A percentile compares a stretch with the other conserved stretches of the same genome.
Evolutionary conservation across 2,113 vertebrate species (phyloP).

Genomic region (Callithrix jacchus): DNA sequence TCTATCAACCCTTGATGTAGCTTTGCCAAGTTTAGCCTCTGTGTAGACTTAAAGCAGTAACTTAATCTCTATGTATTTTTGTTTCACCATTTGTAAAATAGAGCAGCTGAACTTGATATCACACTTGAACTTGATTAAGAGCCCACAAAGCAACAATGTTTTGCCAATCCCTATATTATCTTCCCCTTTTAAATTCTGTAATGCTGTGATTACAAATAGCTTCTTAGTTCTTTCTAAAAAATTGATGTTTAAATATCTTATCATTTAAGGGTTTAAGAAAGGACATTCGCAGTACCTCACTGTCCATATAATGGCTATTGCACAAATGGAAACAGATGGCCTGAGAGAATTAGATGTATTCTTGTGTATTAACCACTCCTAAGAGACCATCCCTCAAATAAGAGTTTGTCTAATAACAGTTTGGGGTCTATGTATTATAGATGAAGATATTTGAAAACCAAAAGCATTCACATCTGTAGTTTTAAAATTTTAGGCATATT

Average conservation of each 20-base stretch:
- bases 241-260: background rate
- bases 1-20: background rate
- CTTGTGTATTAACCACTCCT: background rate
- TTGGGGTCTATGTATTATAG: background rate
- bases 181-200: background rate
- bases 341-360: background rate
- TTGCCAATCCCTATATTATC: background rate
- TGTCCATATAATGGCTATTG: background rate
- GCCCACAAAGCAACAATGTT: background rate
- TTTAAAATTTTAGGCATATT: background rate
- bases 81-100: background rate
- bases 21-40: background rate
- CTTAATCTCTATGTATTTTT: background rate
- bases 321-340: background rate
- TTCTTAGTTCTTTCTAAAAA: background rate
- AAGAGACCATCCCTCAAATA: background rate
- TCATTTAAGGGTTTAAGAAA: background rate
- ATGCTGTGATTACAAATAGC: background rate
- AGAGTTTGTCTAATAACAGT: background rate
- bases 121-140: background rate
- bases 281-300: background rate
- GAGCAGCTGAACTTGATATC: background rate
- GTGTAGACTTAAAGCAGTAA: background rate
- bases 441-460: background rate
- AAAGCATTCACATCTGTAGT: background rate